These are phyloP conservation scores for Scaptomyza caliginosa DNA, from an alignment of 2,888 invertebrate genomes.

Conservation along the genomic window DNA sequence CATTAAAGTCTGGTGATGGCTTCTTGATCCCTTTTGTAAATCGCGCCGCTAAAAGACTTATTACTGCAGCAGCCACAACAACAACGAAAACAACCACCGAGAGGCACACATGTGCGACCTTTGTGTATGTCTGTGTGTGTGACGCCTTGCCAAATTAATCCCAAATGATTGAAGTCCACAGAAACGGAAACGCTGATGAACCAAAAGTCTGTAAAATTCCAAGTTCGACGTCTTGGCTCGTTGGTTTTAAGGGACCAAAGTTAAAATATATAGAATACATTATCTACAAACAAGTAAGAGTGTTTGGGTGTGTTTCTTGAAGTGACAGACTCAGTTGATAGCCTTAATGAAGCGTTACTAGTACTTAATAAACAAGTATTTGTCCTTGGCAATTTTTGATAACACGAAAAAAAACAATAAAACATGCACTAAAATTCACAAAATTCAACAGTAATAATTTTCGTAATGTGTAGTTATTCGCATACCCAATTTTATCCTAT, in stretches of 20 bases:
- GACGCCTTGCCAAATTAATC: constrained; percentile 67
- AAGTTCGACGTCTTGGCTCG: constrained; percentile 53
- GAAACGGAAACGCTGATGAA: constrained; percentile 50
- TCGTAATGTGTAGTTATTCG: too few relatives aligned
- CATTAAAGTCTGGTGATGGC: constrained; percentile 59
- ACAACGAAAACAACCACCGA: not conserved
- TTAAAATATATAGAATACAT: constrained; percentile 22
- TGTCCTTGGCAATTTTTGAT: too few relatives aligned
- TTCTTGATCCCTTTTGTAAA: constrained; percentile 45
- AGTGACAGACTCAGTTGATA: constrained; percentile 7
- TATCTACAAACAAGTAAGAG: not conserved
- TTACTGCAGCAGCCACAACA: constrained; percentile 31
- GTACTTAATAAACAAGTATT: too few relatives aligned
- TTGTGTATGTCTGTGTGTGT: constrained; percentile 36
- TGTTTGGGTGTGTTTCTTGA: constrained; percentile 11
- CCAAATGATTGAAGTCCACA: constrained; percentile 74
- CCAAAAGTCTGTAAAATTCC: constrained; percentile 44
- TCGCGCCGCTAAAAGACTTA: constrained; percentile 55
- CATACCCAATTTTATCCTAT: too few relatives aligned
- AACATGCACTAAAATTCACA: too few relatives aligned
- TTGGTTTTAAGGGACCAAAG: constrained; percentile 36
- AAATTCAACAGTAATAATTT: too few relatives aligned
- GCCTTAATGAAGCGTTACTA: not conserved
- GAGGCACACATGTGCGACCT: constrained; percentile 63
- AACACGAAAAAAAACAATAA: too few relatives aligned